Percentiles rank a stretch among this genome's conserved stretches.
phyloP scores from a whole-genome alignment of 2,888 invertebrate genomes.

The Lymantria monacha region DNA sequence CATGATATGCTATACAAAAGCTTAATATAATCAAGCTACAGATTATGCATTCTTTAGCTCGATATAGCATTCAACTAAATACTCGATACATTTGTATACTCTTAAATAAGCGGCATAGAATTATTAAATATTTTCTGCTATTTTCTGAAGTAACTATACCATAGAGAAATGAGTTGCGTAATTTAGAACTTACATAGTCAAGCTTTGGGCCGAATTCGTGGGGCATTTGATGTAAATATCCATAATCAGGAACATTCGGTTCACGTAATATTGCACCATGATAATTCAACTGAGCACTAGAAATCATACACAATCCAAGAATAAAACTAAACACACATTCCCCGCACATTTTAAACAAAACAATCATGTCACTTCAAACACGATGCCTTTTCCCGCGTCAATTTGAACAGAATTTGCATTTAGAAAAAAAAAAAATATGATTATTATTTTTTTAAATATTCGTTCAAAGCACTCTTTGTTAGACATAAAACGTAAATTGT shows the following conservation, averaged over 20 bases:
- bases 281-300: constrained; percentile 1
- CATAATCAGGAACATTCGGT: not conserved
- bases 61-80: too few species aligned
- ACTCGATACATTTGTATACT: too few species aligned
- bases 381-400: not conserved
- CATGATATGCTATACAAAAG: too few species aligned
- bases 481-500: constrained; percentile 32
- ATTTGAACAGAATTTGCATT: not conserved
- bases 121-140: too few species aligned
- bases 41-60: too few species aligned
- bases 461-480: not conserved
- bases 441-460: not conserved
- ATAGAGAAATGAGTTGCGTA: too few species aligned
- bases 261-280: not conserved
- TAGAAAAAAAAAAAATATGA: not conserved
- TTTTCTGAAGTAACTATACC: too few species aligned
- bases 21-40: too few species aligned
- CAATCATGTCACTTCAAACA: not conserved
- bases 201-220: not conserved
- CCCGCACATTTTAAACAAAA: constrained; percentile 6
- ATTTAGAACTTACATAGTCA: constrained; percentile 15
- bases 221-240: constrained; percentile 1
- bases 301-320: constrained; percentile 11
- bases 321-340: constrained; percentile 10
- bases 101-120: too few species aligned